phyloP scores from a whole-genome alignment of 2,888 invertebrate species.

The Branchipolynoe longqiensis region DNA sequence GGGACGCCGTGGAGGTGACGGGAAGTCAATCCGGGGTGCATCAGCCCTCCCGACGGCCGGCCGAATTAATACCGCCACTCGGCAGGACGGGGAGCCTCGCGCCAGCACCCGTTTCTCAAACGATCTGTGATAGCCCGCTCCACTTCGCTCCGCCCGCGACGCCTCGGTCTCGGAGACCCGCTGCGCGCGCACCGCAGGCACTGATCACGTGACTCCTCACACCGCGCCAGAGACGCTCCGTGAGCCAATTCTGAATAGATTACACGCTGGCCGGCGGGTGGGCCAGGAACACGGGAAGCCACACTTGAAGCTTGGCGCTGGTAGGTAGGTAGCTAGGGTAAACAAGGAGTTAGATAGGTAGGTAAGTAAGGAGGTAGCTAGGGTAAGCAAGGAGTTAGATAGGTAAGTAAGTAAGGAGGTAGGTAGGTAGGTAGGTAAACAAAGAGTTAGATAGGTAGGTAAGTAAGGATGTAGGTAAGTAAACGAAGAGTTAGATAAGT shows the following conservation, averaged over 20 bases:
- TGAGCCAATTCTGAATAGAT: background rate
- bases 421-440: no score
- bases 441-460: no score
- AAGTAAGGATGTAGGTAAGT: no score
- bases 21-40: constrained; percentile 2
- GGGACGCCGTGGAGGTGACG: background rate
- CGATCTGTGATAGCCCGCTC: background rate
- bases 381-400: no score
- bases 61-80: background rate
- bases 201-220: constrained; percentile 6
- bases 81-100: background rate
- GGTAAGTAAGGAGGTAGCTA: no score
- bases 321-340: no score
- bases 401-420: no score
- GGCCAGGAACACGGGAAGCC: no score
- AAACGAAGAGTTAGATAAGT: no score
- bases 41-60: background rate
- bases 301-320: no score
- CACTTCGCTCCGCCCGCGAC: background rate
- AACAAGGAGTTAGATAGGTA: no score
- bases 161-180: no score
- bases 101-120: background rate
- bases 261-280: background rate
- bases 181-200: background rate
- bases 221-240: background rate